phyloP scores from a whole-genome alignment of 2,797 vertebrate genomes.

The Cuculus canorus region DNA sequence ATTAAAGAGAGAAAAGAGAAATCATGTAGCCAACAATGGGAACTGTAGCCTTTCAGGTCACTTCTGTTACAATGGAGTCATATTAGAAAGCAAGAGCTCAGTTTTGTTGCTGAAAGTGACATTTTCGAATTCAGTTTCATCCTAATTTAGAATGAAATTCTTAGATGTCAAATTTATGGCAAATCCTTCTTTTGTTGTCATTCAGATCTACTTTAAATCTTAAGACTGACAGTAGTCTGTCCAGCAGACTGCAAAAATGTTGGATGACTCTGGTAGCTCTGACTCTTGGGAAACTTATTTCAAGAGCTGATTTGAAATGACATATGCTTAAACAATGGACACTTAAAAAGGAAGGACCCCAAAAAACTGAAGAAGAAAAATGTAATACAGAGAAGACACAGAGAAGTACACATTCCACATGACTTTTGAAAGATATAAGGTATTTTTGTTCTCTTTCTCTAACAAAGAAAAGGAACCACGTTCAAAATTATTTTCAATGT shows the following conservation, averaged over 20 bases:
- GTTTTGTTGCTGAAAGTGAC: neutral
- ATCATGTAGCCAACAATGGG: neutral
- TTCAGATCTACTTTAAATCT: neutral
- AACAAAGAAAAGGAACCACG: neutral
- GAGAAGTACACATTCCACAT: neutral
- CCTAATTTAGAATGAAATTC: neutral
- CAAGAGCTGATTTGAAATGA: neutral
- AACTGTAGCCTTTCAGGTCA: neutral
- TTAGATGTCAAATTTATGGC: neutral
- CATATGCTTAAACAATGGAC: neutral
- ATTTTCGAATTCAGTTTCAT: neutral
- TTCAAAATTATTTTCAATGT: neutral
- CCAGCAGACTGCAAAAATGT: neutral
- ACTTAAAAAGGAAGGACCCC: neutral
- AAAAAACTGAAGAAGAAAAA: neutral
- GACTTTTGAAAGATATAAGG: neutral
- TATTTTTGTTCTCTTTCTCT: neutral
- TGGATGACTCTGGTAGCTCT: neutral
- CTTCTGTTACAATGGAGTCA: neutral
- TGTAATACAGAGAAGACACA: neutral
- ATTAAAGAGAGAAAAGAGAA: neutral
- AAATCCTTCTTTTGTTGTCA: neutral
- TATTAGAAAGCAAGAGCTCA: neutral
- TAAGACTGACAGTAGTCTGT: neutral
- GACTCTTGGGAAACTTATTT: neutral